phyloP scores from a whole-genome alignment of 2,113 vertebrate species.

The Heterotilapia buettikoferi region DNA sequence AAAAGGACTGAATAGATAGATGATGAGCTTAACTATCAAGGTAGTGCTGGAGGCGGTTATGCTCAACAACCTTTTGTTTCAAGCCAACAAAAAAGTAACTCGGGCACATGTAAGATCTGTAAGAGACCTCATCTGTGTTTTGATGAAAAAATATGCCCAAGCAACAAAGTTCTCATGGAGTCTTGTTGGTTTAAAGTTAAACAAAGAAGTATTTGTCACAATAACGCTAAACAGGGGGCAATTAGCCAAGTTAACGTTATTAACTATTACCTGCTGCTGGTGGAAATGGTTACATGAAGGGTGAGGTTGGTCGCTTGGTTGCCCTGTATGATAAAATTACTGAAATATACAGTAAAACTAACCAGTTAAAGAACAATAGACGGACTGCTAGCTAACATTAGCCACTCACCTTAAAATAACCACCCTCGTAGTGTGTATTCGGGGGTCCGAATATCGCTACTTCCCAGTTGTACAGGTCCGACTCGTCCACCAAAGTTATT shows the following conservation, averaged over 20 bases:
- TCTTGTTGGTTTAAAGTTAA: constrained; percentile 29
- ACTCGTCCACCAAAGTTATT: constrained; percentile 88
- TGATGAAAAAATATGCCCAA: not conserved
- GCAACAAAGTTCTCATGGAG: not conserved
- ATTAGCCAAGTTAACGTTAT: not conserved
- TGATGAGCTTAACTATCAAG: not conserved
- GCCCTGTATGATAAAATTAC: not conserved
- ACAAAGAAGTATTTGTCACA: constrained; percentile 27
- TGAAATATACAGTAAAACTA: not conserved
- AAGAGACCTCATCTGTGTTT: not conserved
- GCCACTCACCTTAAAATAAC: constrained; percentile 89
- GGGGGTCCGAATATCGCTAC: constrained; percentile 93
- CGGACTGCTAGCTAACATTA: constrained; percentile 53
- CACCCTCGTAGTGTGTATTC: constrained; percentile 89
- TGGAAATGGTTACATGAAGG: not conserved
- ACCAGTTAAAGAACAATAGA: constrained; percentile 50
- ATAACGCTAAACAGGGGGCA: not conserved
- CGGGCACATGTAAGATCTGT: not conserved
- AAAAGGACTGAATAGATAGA: not conserved
- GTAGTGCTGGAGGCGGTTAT: not conserved
- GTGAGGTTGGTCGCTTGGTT: not conserved
- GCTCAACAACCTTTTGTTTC: constrained; percentile 19
- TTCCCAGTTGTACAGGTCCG: constrained; percentile 94
- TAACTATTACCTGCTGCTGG: not conserved
- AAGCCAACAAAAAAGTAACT: not conserved